Evolutionary conservation across 1,140 invertebrate species (phyloP).

Genomic region (Pantala flavescens): DNA sequence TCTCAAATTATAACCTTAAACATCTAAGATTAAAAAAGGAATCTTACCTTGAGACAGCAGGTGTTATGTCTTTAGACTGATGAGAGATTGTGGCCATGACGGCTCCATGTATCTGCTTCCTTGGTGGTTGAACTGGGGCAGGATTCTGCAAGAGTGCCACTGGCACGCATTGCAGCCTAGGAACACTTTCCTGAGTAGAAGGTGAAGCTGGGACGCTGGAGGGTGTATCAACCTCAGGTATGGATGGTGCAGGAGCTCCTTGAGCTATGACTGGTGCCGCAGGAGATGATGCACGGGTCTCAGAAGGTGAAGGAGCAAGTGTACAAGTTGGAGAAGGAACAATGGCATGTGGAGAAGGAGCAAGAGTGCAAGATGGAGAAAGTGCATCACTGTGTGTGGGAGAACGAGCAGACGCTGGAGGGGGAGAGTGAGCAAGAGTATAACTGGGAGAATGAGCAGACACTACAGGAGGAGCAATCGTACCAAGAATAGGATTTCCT

Average conservation of each 20-base stretch:
- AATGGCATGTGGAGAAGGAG: background rate
- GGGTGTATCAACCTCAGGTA: background rate
- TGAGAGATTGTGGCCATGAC: background rate
- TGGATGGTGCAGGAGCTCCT: conserved; percentile 17
- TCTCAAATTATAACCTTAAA: background rate
- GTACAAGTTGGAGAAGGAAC: background rate
- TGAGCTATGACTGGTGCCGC: conserved; percentile 22
- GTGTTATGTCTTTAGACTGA: background rate
- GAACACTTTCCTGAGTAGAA: background rate
- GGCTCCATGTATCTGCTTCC: background rate
- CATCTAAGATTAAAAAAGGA: background rate
- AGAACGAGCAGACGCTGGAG: conserved; percentile 16
- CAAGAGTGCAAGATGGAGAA: background rate
- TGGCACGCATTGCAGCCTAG: background rate
- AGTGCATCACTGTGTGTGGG: background rate
- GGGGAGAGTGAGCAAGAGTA: conserved; percentile 15
- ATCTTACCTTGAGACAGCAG: background rate
- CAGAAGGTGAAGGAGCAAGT: conserved; percentile 26
- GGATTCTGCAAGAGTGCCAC: background rate
- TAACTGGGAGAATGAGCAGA: conserved; percentile 12
- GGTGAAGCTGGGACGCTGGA: background rate
- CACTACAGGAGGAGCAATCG: conserved; percentile 13
- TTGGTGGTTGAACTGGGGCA: background rate
- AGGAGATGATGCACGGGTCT: conserved; percentile 25
- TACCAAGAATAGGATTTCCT: background rate